Conservation (phyloP, 2,113 vertebrate genomes). For the Lycocorax pyrrhopterus region DNA sequence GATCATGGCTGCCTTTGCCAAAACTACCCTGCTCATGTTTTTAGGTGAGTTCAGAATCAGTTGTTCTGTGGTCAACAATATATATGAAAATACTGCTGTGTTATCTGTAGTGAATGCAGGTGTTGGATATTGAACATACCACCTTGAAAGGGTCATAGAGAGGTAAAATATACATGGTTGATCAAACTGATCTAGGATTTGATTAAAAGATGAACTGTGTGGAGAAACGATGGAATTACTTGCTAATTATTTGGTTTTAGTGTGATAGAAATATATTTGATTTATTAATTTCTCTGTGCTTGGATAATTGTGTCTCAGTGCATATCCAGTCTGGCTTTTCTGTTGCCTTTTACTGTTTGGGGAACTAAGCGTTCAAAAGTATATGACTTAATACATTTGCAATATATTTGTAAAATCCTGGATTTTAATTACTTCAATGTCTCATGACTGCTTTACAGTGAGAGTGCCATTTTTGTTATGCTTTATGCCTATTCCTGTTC, state of each 20-base stretch:
- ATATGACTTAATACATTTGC: not conserved
- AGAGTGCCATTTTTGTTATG: slow-evolving; percentile 80
- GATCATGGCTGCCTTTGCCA: slow-evolving; percentile 80
- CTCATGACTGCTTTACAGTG: slow-evolving; percentile 69
- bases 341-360: not conserved
- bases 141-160: not conserved
- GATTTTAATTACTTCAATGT: not conserved
- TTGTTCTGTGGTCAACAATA: not conserved
- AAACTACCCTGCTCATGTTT: slow-evolving; percentile 88
- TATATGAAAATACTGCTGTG: not conserved
- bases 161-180: not conserved
- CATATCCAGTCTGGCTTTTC: not conserved
- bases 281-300: not conserved
- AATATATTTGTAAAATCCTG: not conserved
- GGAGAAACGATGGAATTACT: not conserved
- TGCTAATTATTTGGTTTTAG: not conserved
- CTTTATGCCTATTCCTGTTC: slow-evolving; percentile 85
- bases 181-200: not conserved
- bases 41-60: slow-evolving; percentile 79
- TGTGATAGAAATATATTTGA: not conserved
- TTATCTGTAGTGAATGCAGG: not conserved
- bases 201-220: not conserved
- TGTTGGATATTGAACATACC: not conserved
- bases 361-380: not conserved
- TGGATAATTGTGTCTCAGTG: not conserved